Evolutionary conservation across 2,113 vertebrate species (phyloP).

Genomic region (Etia nguti): DNA sequence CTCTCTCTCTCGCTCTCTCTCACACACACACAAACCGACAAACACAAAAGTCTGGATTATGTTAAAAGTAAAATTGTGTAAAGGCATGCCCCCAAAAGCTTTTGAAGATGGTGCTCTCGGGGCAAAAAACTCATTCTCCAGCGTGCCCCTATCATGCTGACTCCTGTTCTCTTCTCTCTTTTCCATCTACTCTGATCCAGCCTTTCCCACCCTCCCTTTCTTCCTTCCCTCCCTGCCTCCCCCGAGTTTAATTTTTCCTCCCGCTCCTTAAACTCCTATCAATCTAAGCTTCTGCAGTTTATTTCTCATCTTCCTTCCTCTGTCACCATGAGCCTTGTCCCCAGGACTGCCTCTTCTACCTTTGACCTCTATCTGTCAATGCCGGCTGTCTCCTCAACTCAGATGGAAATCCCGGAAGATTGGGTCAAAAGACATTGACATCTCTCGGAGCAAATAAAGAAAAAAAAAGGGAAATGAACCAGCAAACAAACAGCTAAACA

Average conservation of each 20-base stretch:
- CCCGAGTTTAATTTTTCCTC: constrained; percentile 23
- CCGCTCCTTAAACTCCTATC: constrained; percentile 51
- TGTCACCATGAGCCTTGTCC: constrained; percentile 13
- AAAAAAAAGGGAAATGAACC: not conserved
- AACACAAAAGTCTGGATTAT: constrained; percentile 45
- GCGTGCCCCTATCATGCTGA: constrained; percentile 31
- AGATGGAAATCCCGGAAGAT: constrained; percentile 12
- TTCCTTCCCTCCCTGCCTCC: not conserved
- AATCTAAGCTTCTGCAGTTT: constrained; percentile 50
- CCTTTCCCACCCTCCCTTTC: not conserved
- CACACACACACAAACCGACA: not conserved
- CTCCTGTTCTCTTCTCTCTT: constrained; percentile 28
- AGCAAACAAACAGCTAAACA: constrained; percentile 51
- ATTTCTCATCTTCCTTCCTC: constrained; percentile 27
- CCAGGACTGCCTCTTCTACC: constrained; percentile 7
- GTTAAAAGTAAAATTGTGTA: constrained; percentile 48
- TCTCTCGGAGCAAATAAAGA: not conserved
- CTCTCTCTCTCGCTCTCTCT: not conserved
- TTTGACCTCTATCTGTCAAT: constrained; percentile 53
- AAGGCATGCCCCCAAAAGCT: constrained; percentile 46
- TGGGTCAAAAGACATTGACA: not conserved
- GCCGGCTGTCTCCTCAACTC: not conserved
- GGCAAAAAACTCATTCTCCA: constrained; percentile 57
- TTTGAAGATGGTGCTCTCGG: constrained; percentile 48
- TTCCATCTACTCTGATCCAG: constrained; percentile 26